phyloP scores from a whole-genome alignment of 2,797 vertebrate species.

The Darevskia nairensis region DNA sequence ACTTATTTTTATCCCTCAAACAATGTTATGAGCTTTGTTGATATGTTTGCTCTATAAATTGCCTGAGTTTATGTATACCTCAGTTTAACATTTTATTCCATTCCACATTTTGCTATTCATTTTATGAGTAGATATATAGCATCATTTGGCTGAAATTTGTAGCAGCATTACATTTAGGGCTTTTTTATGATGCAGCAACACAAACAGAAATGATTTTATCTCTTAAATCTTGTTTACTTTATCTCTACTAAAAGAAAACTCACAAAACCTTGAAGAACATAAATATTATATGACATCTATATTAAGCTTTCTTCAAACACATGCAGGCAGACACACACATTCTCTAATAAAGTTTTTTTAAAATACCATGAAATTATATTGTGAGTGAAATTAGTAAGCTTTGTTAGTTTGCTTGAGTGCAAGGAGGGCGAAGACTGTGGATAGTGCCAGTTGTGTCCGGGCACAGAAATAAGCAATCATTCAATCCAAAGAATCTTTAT shows the following conservation, averaged over 20 bases:
- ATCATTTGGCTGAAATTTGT: slow-evolving; percentile 37
- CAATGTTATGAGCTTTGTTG: background rate
- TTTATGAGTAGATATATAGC: slow-evolving; percentile 34
- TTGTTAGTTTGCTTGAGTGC: background rate
- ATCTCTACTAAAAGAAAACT: slow-evolving; percentile 19
- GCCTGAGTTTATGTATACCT: slow-evolving; percentile 6
- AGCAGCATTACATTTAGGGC: slow-evolving; percentile 17
- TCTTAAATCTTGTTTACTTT: slow-evolving; percentile 34
- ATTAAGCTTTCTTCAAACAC: background rate
- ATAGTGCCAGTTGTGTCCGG: background rate
- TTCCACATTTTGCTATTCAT: slow-evolving; percentile 1
- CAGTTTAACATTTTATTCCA: slow-evolving; percentile 23
- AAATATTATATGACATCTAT: slow-evolving; percentile 32
- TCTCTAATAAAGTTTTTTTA: background rate
- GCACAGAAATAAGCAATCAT: background rate
- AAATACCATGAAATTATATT: slow-evolving; percentile 1
- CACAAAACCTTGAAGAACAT: slow-evolving; percentile 5
- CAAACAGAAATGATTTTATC: slow-evolving; percentile 25
- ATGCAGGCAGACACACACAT: background rate
- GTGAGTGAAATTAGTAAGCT: background rate
- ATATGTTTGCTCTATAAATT: slow-evolving; percentile 37
- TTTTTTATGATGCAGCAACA: slow-evolving; percentile 23
- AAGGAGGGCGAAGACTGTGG: too few species aligned
- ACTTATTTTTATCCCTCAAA: background rate
- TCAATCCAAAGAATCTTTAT: background rate